Base-by-base conservation (phyloP, 2,113 vertebrate genomes). In the Actenoides hombroni region DNA sequence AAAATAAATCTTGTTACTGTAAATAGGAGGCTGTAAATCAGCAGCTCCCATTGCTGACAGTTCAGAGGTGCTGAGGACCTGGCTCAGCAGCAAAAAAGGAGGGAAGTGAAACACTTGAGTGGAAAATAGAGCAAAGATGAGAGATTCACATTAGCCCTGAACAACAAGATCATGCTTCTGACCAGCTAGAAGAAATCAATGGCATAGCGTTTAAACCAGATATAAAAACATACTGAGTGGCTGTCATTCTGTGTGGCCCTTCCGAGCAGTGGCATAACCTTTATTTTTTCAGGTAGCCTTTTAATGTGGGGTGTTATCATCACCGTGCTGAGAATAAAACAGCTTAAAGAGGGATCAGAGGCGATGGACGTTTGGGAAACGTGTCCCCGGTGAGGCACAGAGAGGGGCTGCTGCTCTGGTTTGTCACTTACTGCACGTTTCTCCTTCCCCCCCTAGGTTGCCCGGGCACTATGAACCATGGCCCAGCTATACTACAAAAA, bases 401-500 rank as follows among this genome's bases (percentile, higher is more conserved):
- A 24, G 10, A 29, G 54, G 39, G 35, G 20, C 39, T 74, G 54
- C 44, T 69, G 2, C 2, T 67, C 54, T 31, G 21, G 83, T 88
- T 10, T 64, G 40, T 53, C 63, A 37, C 87, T 87, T 29, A 77
- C 39, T 0, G 0, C 1, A 0, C 59, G 33, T 17, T 46, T 14
- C 70, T 89, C 73, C 87, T 75, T 94, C 46, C 71, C 64, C 64
- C 35, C 48, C 51, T 39, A 98, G 98, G 94, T 90, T 96, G 93
- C 94, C 95, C 51, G 64, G 97, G 91, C 97, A 97, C 96, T 98
- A 97, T 98, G 97, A 98, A 96, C 96, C 90, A 99, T 99, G 99
- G 99, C 99, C 78, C 99, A 99, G 97, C 97, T 99, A 40, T 99
- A 99, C 98, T 99, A 99, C 98, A 99, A 99, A 97, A 99, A 99